Evolutionary conservation across 1,140 invertebrate genomes (phyloP).

Genomic region (Holotrichia oblita): DNA sequence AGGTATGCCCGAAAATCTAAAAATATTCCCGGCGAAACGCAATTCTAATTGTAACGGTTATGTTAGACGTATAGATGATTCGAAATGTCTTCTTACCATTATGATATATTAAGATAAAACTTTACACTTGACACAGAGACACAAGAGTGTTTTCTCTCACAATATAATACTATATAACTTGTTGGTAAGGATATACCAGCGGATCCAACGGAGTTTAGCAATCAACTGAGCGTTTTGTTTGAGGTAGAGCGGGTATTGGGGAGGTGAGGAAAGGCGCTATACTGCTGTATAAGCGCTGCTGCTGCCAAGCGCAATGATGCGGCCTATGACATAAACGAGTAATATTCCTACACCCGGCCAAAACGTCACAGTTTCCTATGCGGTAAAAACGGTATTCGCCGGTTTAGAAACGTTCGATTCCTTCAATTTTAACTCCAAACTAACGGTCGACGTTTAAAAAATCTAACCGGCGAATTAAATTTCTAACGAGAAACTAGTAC

Average conservation of each 20-base stretch:
- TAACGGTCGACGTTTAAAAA: neutral
- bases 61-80: slow-evolving; percentile 45
- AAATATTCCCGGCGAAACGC: slow-evolving; percentile 46
- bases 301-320: slow-evolving; percentile 56
- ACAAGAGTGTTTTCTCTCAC: slow-evolving; percentile 13
- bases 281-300: slow-evolving; percentile 51
- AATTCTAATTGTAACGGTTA: neutral
- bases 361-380: slow-evolving; percentile 35
- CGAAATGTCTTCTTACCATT: slow-evolving; percentile 68
- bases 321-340: slow-evolving; percentile 58
- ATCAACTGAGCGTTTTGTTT: slow-evolving; percentile 54
- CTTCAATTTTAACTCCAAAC: neutral
- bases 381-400: neutral
- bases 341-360: slow-evolving; percentile 57
- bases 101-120: slow-evolving; percentile 60
- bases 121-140: slow-evolving; percentile 30
- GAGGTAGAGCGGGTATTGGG: slow-evolving; percentile 48
- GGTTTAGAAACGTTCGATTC: neutral
- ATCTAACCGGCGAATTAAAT: neutral
- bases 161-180: slow-evolving; percentile 10
- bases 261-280: slow-evolving; percentile 46
- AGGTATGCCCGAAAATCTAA: slow-evolving; percentile 40
- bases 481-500: slow-evolving; percentile 53
- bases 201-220: slow-evolving; percentile 40
- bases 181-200: neutral